A percentile compares a stretch with the other conserved stretches of the same genome.
Evolutionary conservation across 2,888 invertebrate species (phyloP).

Genomic region (Hermaeophaga mercurialis): DNA sequence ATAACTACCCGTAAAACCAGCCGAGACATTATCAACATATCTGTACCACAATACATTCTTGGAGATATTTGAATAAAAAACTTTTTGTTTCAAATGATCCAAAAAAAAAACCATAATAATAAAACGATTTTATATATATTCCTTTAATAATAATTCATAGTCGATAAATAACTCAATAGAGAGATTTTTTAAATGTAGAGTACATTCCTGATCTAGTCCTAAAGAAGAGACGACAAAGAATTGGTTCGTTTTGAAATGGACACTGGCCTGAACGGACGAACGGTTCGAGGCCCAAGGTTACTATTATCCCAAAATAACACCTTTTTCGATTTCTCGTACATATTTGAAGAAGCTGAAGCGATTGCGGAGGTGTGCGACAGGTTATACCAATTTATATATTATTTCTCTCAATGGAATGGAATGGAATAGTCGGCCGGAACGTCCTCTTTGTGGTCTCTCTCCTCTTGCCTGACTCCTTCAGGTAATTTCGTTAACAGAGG

Average conservation of each 20-base stretch:
- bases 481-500: constrained; percentile 3
- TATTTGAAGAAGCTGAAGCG: constrained; percentile 5
- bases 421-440: constrained; percentile 23
- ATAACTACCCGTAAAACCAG: too few species aligned
- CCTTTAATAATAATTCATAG: too few species aligned
- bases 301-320: constrained; percentile 16
- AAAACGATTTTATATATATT: too few species aligned
- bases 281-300: constrained; percentile 9
- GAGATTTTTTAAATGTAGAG: too few species aligned
- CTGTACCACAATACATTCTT: too few species aligned
- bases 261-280: neutral
- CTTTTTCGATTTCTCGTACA: constrained; percentile 16
- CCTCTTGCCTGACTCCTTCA: neutral
- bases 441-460: constrained; percentile 28
- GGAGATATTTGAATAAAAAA: too few species aligned
- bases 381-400: constrained; percentile 38
- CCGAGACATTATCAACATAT: too few species aligned
- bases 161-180: too few species aligned
- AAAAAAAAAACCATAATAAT: too few species aligned
- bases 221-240: constrained; percentile 15
- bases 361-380: constrained; percentile 24
- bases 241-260: neutral
- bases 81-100: too few species aligned
- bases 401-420: constrained; percentile 33
- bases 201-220: too few species aligned